A percentile compares a stretch with the other conserved stretches of the same genome.
Evolutionary conservation across 2,797 vertebrate genomes (phyloP).

Genomic region (Astyanax mexicanus): DNA sequence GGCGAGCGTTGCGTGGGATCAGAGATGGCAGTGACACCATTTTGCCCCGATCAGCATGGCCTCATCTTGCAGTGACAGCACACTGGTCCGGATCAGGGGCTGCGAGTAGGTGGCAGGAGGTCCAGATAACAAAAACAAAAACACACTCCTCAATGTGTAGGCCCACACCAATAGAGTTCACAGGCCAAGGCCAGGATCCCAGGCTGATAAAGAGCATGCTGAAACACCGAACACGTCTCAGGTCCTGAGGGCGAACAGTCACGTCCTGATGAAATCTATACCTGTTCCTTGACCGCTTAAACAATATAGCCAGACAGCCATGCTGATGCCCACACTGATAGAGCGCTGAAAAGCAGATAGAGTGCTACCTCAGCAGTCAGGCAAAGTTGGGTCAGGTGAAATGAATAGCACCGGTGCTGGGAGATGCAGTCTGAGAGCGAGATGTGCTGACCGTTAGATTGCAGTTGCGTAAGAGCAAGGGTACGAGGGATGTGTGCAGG

Average conservation of each 20-base stretch:
- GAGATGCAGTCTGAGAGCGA: neutral
- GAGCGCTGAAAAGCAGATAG: neutral
- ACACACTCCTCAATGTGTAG: neutral
- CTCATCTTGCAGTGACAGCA: conserved; percentile 27
- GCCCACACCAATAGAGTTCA: neutral
- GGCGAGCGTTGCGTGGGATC: conserved; percentile 27
- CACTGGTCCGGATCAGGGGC: conserved; percentile 21
- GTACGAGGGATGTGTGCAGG: neutral
- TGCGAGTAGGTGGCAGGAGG: conserved; percentile 17
- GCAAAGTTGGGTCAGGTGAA: neutral
- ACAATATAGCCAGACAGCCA: neutral
- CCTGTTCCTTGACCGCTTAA: neutral
- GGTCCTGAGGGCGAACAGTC: neutral
- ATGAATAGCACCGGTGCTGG: neutral
- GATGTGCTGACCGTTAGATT: neutral
- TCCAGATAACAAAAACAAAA: neutral
- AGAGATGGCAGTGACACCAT: conserved; percentile 33
- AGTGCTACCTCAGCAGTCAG: neutral
- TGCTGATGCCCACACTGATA: neutral
- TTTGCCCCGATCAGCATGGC: conserved; percentile 27
- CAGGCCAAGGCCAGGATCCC: neutral
- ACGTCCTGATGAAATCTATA: conserved; percentile 21
- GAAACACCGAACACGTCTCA: neutral
- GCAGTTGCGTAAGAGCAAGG: neutral
- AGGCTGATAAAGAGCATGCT: neutral